Evolutionary conservation across 35 echinoderm and acorn worm species (phyloP).

Genomic region (Ophiothrix spiculata): DNA sequence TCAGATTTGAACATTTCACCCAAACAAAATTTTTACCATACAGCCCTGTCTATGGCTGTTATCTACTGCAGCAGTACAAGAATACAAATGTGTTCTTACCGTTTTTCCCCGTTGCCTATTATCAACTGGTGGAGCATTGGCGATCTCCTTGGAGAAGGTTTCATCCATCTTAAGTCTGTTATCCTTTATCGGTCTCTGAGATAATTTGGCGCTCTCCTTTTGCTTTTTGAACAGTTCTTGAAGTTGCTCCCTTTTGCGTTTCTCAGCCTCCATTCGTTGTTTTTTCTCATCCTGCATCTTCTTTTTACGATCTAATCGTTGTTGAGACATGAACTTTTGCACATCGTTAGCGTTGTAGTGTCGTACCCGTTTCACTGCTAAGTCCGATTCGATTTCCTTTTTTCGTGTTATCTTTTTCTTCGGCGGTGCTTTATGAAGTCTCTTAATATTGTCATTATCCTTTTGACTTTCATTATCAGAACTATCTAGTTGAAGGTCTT

Average conservation of each 20-base stretch:
- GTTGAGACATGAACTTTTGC: constrained; percentile 84
- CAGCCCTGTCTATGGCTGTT: too few relatives aligned
- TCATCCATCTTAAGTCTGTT: constrained; percentile 42
- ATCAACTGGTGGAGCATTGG: neutral
- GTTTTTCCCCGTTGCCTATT: constrained; percentile 14
- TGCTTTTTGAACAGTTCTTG: constrained; percentile 81
- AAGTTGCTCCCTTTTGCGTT: constrained; percentile 73
- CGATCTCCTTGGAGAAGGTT: constrained; percentile 78
- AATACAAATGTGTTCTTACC: constrained; percentile 4
- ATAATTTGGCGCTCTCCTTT: constrained; percentile 63
- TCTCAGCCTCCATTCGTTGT: constrained; percentile 51
- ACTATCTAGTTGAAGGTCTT: constrained; percentile 70
- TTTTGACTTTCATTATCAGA: constrained; percentile 47
- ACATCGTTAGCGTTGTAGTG: constrained; percentile 88
- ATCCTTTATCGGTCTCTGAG: constrained; percentile 7
- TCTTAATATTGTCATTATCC: constrained; percentile 8
- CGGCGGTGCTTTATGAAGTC: constrained; percentile 23
- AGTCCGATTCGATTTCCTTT: neutral
- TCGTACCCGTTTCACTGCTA: constrained; percentile 51
- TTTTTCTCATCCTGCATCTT: constrained; percentile 66
- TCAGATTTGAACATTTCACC: too few relatives aligned
- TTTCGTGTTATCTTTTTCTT: constrained; percentile 9
- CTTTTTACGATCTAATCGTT: constrained; percentile 72
- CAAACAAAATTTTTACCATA: too few relatives aligned
- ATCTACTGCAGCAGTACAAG: too few relatives aligned